Evolutionary conservation across 1,140 invertebrate species (phyloP), one percentile per base, ranked within the genome.

Genomic region (Lysiphlebus fabarum): DNA sequence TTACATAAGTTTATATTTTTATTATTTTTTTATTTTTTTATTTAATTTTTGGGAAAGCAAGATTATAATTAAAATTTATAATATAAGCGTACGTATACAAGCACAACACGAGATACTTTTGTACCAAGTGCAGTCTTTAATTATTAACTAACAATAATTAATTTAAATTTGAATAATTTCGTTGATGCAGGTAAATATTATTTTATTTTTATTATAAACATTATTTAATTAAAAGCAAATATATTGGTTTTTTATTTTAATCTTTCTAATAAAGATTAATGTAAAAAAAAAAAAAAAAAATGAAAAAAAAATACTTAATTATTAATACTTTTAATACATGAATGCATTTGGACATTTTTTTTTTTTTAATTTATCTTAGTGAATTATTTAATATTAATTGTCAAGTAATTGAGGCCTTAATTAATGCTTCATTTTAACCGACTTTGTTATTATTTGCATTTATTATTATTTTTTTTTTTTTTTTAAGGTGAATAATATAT

Each of bases 61-160:
- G 41, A 59, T 10, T 33, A 58, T 33, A 26, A 53, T 26, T 33
- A 33, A 34, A 48, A 33, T n/a, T n/a, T n/a, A n/a, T n/a, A n/a
- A n/a, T 56, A 42, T 60, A 59, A 63, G 62, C 57, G 58, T 63
- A 63, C 54, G 58, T 43, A 53, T 59, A 57, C 49, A 44, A 40
- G 42, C 55, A 53, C 38, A 37, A 36, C 37, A 53, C 45, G 26
- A 44, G 38, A 53, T 49, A 58, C n/a, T 55, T 12, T 54, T 50
- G 51, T 42, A 56, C 58, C 17, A 63, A 50, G 62, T 60, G 62
- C 58, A 63, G 62, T 63, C 62, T 63, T 63, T 58, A 49, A 63
- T 54, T 45, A 54, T 53, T 53, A 17, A 53, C 53, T 59, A 26
- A 42, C 53, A 54, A 51, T 51, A 51, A 33, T 37, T 51, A 37